These are phyloP conservation scores for Lasioglossum calceatum DNA, from an alignment of 2,888 invertebrate genomes.

Conservation along the genomic window DNA sequence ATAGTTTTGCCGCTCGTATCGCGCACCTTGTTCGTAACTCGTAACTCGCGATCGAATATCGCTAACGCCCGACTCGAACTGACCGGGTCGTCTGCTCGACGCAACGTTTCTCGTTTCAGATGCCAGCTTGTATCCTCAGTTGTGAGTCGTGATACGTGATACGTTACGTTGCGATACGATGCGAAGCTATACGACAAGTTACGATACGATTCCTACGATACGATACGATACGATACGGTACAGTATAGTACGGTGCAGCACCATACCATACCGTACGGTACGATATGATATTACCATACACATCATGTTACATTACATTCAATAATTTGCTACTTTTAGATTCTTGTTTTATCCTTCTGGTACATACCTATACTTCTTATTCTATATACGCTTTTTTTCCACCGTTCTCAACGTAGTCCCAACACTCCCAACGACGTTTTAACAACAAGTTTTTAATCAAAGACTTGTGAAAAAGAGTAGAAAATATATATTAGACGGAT, in stretches of 20 bases:
- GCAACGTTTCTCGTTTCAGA: conserved; percentile 36
- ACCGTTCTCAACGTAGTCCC: background rate
- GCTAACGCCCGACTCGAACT: conserved; percentile 27
- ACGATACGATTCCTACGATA: background rate
- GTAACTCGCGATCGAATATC: conserved; percentile 9
- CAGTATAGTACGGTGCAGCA: too few relatives aligned
- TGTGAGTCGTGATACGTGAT: conserved; percentile 33
- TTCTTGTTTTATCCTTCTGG: background rate
- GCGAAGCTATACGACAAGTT: background rate
- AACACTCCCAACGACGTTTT: too few relatives aligned
- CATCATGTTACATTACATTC: too few relatives aligned
- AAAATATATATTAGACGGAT: background rate
- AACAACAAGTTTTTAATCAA: background rate
- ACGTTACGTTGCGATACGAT: conserved; percentile 38
- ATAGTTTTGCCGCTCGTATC: background rate
- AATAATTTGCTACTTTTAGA: too few relatives aligned
- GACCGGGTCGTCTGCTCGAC: conserved; percentile 29
- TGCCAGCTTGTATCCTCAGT: conserved; percentile 41
- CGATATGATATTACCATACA: too few relatives aligned
- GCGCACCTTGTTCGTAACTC: background rate
- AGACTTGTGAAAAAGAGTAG: background rate
- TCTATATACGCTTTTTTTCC: background rate
- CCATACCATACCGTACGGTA: too few relatives aligned
- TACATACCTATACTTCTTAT: background rate
- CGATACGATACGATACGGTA: background rate